Evolutionary conservation across 2,888 invertebrate species (phyloP).

Genomic region (Chelonus formosanus): DNA sequence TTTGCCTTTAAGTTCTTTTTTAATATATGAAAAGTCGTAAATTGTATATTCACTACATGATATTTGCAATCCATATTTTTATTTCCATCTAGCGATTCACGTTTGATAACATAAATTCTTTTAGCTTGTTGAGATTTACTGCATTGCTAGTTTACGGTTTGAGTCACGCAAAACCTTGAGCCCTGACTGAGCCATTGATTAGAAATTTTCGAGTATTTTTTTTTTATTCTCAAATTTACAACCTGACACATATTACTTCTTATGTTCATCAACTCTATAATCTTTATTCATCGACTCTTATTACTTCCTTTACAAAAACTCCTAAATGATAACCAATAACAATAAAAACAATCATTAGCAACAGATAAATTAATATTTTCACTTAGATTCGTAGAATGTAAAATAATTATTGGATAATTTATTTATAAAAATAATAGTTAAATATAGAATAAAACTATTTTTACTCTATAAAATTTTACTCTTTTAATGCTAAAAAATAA

Average conservation of each 20-base stretch:
- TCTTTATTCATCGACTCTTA: not conserved
- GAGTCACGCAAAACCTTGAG: slow-evolving; percentile 24
- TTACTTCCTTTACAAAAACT: too few species aligned
- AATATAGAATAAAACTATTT: too few species aligned
- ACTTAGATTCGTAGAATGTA: too few species aligned
- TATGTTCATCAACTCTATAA: not conserved
- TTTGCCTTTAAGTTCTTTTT: too few species aligned
- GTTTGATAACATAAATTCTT: slow-evolving; percentile 13
- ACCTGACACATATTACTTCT: not conserved
- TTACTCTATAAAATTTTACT: too few species aligned
- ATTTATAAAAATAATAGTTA: too few species aligned
- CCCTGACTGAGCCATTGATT: slow-evolving; percentile 13
- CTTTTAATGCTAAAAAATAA: too few species aligned
- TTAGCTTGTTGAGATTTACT: slow-evolving; percentile 8
- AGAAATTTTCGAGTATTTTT: not conserved
- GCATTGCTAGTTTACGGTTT: slow-evolving; percentile 8
- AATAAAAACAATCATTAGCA: too few species aligned
- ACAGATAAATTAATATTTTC: too few species aligned
- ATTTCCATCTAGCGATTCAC: not conserved
- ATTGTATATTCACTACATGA: not conserved
- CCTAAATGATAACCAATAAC: too few species aligned
- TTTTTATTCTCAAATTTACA: slow-evolving; percentile 26
- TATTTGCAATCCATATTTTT: not conserved
- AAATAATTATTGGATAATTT: too few species aligned
- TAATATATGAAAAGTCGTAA: not conserved